Evolutionary conservation across 2,888 invertebrate genomes (phyloP), one percentile per base, ranked within the genome.

Genomic region (Euspilapteryx auroguttella): DNA sequence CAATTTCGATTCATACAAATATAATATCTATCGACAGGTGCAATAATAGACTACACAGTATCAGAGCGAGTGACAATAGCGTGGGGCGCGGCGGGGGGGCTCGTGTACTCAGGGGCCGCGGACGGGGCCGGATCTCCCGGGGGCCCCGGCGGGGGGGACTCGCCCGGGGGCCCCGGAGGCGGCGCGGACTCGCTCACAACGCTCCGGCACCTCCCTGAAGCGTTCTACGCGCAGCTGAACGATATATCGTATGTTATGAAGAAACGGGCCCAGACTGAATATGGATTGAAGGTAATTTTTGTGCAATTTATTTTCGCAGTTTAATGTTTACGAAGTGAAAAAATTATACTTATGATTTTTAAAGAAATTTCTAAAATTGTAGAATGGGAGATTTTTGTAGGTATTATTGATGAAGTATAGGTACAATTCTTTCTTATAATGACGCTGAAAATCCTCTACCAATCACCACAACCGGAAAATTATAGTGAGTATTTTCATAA

Each of bases 101-200:
- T 84, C 24, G 90, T 90, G 90, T 84, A 88, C 29, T 82, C 83
- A 45, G 87, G 87, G 3, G 56, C 56, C 21, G 42, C 83, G 44
- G 78, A 81, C 52, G 37, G 40, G 54, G 45, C 34, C 37, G 13
- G 55, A 53, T 30, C 47, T 52, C 42, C 68, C 90, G 25, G 82
- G 84, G 24, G 91, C 90, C 89, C 84, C 88, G 29, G 83, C 83
- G 82, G 86, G 47, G 89, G 90, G 87, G 88, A 89, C 7, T 82
- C 88, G 9, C 79, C 82, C 30, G 54, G 25, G 80, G 68, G 90
- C 25, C 82, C 83, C 24, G 90, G 90, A 89, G 84, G 88, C 29
- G 83, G 83, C 46, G 87, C 87, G 3, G 56, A 56, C 21, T 41
- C 83, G 44, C 78, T 81, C 52, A 36, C 40, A 54, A 45, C 20